Percentiles rank a stretch among this genome's conserved stretches.
phyloP scores from a whole-genome alignment of 2,797 vertebrate genomes.

The Melanogrammus aeglefinus region DNA sequence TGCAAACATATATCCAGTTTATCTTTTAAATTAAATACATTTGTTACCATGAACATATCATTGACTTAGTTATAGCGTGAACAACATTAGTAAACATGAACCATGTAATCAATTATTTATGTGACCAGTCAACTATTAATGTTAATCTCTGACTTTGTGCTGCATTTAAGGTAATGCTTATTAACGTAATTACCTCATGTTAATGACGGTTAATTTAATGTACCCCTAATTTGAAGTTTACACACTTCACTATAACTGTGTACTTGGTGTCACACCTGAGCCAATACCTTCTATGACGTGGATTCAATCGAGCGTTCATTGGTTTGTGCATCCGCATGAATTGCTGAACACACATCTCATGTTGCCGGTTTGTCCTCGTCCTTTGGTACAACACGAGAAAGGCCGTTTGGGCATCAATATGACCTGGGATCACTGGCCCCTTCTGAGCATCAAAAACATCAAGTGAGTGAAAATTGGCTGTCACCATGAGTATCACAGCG shows the following conservation, averaged over 20 bases:
- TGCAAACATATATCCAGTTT: too few relatives aligned
- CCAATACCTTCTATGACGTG: conserved; percentile 55
- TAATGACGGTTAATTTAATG: background rate
- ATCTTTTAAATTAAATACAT: too few relatives aligned
- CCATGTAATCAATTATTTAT: too few relatives aligned
- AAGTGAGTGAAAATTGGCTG: background rate
- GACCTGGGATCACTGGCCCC: background rate
- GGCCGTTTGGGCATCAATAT: background rate
- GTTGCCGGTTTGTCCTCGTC: fast-evolving
- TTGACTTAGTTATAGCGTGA: too few relatives aligned
- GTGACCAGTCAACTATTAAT: too few relatives aligned
- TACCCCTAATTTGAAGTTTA: too few relatives aligned
- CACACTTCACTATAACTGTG: background rate
- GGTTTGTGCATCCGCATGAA: background rate
- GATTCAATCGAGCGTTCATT: fast-evolving
- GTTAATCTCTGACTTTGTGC: too few relatives aligned
- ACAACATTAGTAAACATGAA: too few relatives aligned
- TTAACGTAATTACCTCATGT: background rate
- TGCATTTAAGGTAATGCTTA: too few relatives aligned
- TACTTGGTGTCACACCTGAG: background rate
- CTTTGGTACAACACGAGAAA: background rate
- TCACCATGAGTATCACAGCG: background rate
- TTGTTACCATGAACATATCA: too few relatives aligned
- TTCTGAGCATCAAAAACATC: background rate
- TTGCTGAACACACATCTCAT: conserved; percentile 48